Evolutionary conservation across 2,888 invertebrate species (phyloP).

Genomic region (Hyposoter dolosus): DNA sequence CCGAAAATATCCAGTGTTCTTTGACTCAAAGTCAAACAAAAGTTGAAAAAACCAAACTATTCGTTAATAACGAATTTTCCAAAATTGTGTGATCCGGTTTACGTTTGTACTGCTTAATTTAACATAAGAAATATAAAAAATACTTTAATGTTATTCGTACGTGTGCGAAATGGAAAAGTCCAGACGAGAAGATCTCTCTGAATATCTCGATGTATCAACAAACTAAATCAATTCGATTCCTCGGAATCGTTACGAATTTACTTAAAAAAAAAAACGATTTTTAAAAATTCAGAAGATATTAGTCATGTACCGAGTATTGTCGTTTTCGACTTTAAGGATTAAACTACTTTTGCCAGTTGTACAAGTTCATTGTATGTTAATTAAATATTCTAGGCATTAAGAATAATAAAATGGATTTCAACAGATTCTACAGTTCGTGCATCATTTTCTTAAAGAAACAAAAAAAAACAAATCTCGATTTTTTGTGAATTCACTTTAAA

Average conservation of each 20-base stretch:
- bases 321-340: constrained; percentile 56
- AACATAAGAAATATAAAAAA: constrained; percentile 49
- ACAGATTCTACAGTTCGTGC: constrained; percentile 9
- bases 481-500: background rate
- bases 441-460: background rate
- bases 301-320: constrained; percentile 60
- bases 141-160: constrained; percentile 60
- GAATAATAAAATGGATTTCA: constrained; percentile 37
- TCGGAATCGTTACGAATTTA: constrained; percentile 36
- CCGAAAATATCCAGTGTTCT: constrained; percentile 32
- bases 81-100: constrained; percentile 65
- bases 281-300: constrained; percentile 39
- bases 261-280: constrained; percentile 24
- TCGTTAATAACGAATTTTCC: constrained; percentile 42
- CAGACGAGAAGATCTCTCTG: constrained; percentile 38
- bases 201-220: constrained; percentile 23
- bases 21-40: constrained; percentile 1
- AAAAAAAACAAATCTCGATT: background rate
- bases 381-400: constrained; percentile 50
- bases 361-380: constrained; percentile 60
- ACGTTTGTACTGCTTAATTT: constrained; percentile 67
- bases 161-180: constrained; percentile 41
- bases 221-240: constrained; percentile 37
- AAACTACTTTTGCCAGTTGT: constrained; percentile 59
- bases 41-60: constrained; percentile 28